Evolutionary conservation across 1,140 invertebrate genomes (phyloP), one percentile per base, ranked within the genome.

Genomic region (Drosophila ohnishii): DNA sequence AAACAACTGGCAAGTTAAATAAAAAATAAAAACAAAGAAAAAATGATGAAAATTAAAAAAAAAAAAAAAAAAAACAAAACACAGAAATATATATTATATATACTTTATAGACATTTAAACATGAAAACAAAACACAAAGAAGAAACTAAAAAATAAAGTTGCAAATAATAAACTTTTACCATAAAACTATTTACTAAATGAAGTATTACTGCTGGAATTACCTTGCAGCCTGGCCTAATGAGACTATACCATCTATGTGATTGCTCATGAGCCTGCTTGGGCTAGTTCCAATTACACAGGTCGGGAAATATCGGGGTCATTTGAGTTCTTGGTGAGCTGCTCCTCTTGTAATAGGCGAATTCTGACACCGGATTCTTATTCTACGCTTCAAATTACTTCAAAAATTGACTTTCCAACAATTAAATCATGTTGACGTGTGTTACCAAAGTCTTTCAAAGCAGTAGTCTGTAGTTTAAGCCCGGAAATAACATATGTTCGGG

Each of bases 61-160:
- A 73, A 74, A 67, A 44, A 65, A 78, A 65, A 48, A 72, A 65
- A 67, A 70, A 67, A 73, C 62, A 73, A 78, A 65, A 81, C 64
- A 66, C 66, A 83, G 77, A 85, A 86, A 90, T 90, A 90, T 90
- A 90, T 90, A 90, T 90, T 90, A 90, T 90, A 90, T 90, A 90
- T 90, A 90, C 89, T 90, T 90, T 90, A 90, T 90, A 90, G 89
- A 90, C 81, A 90, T 90, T 87, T 90, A 90, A 90, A 90, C 79
- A 82, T 74, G 81, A 90, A 90, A 90, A 75, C 78, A 76, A 78
- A 78, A 79, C 48, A 61, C 69, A 90, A 85, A 86, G 65, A 51
- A 78, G 78, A 90, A 90, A 85, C 80, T 87, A 86, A 90, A 86
- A 85, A 90, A 90, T 90, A 90, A 90, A 90, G 86, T 90, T 90